A percentile compares a stretch with the other conserved stretches of the same genome.
Conservation (phyloP, 2,113 vertebrate species). For the Emberiza fucata region DNA sequence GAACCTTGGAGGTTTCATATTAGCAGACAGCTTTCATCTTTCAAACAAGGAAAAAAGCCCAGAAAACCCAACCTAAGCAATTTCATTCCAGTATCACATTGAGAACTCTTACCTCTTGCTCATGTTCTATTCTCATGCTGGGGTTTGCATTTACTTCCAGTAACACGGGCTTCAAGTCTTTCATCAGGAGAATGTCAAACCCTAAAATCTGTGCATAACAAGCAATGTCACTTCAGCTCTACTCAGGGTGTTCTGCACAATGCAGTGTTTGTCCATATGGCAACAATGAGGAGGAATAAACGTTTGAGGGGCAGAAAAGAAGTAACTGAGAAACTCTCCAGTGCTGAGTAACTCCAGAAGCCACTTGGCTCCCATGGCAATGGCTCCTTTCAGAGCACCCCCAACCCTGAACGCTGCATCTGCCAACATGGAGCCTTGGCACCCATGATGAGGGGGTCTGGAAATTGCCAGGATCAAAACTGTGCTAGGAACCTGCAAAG, state of each 20-base stretch:
- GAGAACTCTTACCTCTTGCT: conserved; percentile 83
- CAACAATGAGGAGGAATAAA: neutral
- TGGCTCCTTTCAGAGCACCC: neutral
- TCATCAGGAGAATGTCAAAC: conserved; percentile 98
- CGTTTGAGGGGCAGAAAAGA: neutral
- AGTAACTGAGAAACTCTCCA: neutral
- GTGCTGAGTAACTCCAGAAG: neutral
- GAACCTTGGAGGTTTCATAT: conserved; percentile 50
- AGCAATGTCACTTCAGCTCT: conserved; percentile 39
- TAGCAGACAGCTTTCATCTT: conserved; percentile 53
- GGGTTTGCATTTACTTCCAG: conserved; percentile 98
- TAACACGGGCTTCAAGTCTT: conserved; percentile 92
- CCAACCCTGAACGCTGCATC: neutral
- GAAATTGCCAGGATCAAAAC: neutral
- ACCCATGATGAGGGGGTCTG: neutral
- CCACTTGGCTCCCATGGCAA: neutral
- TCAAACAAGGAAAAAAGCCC: neutral
- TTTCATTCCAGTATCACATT: neutral
- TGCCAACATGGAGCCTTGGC: neutral
- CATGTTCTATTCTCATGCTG: conserved; percentile 97
- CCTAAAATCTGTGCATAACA: conserved; percentile 86
- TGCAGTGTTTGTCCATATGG: neutral
- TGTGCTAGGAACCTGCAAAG: neutral
- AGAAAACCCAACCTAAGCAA: conserved; percentile 1
- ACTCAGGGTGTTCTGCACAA: neutral